Evolutionary conservation across 2,888 invertebrate genomes (phyloP).

Genomic region (Ecdyonurus torrentis): DNA sequence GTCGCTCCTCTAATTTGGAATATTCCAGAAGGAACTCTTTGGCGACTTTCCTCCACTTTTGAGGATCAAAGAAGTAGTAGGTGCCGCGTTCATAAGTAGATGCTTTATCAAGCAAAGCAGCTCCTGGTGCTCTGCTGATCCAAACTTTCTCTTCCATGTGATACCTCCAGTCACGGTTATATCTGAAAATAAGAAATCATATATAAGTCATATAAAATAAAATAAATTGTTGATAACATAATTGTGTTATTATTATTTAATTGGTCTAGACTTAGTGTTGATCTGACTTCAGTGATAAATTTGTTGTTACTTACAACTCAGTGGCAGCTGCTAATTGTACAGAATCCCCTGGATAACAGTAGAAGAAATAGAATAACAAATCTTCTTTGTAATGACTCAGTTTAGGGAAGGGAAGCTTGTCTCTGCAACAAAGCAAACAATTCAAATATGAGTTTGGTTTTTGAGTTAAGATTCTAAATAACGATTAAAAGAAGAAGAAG

Average conservation of each 20-base stretch:
- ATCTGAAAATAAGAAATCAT: conserved; percentile 37
- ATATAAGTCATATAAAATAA: background rate
- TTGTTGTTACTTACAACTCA: conserved; percentile 62
- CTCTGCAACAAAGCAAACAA: conserved; percentile 39
- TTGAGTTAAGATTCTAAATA: too few relatives aligned
- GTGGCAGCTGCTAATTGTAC: conserved; percentile 94
- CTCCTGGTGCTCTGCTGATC: conserved; percentile 95
- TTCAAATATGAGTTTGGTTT: background rate
- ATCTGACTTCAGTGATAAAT: too few relatives aligned
- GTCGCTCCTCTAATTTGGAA: conserved; percentile 93
- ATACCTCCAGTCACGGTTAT: conserved; percentile 98
- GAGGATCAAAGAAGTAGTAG: conserved; percentile 98
- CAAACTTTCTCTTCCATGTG: conserved; percentile 98
- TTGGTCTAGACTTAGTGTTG: too few relatives aligned
- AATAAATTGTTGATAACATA: too few relatives aligned
- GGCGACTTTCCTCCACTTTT: conserved; percentile 91
- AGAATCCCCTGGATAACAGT: conserved; percentile 96
- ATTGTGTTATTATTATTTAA: too few relatives aligned
- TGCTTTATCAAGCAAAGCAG: conserved; percentile 88
- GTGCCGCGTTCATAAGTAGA: conserved; percentile 95
- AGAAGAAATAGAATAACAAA: conserved; percentile 96
- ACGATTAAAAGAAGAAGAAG: background rate
- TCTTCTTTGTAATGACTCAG: conserved; percentile 97
- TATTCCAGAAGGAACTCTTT: conserved; percentile 97
- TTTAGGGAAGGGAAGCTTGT: conserved; percentile 88